A percentile compares a stretch with the other conserved stretches of the same genome.
Conservation (phyloP, 2,888 invertebrate species). For the Steinernema hermaphroditum region DNA sequence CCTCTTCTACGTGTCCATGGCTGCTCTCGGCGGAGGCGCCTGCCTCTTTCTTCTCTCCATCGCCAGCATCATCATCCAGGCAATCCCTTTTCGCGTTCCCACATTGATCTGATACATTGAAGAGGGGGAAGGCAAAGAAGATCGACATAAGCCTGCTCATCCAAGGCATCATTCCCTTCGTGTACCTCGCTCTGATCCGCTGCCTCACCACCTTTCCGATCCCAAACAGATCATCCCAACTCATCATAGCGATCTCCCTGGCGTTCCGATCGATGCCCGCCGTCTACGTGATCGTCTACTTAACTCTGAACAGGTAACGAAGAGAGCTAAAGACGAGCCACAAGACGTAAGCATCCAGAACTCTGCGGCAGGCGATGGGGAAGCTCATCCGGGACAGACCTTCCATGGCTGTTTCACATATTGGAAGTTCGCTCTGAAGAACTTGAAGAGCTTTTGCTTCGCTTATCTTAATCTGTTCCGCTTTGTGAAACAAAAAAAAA, state of each 20-base stretch:
- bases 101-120: background rate
- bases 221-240: background rate
- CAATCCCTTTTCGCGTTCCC: background rate
- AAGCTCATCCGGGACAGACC: background rate
- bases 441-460: too few species aligned
- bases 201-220: background rate
- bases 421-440: too few species aligned
- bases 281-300: background rate
- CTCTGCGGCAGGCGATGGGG: background rate
- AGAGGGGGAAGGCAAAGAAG: background rate
- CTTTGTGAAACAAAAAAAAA: too few species aligned
- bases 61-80: background rate
- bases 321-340: background rate
- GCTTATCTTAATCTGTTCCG: too few species aligned
- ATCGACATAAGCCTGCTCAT: background rate
- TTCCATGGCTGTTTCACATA: too few species aligned
- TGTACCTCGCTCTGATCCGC: background rate
- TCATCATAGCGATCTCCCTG: background rate
- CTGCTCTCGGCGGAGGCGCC: background rate
- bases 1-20: conserved; percentile 11
- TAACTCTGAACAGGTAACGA: background rate
- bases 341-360: background rate
- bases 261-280: background rate
- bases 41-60: background rate
- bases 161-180: conserved; percentile 12